phyloP scores from a whole-genome alignment of 2,888 invertebrate genomes.

The Halictus ligatus region DNA sequence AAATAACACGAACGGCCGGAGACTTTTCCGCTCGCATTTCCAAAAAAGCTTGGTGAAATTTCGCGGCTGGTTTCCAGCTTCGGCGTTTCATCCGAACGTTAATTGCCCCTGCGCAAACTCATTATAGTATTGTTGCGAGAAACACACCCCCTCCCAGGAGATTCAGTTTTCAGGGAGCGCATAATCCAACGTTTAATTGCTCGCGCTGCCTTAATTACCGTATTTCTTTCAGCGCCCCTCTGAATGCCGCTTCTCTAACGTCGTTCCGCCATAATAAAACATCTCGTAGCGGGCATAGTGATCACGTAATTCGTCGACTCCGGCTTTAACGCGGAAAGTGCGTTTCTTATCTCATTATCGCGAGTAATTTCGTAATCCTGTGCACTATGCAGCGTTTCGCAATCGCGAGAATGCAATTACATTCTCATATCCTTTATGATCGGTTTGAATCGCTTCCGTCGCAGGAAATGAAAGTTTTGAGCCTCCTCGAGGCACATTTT shows the following conservation, averaged over 20 bases:
- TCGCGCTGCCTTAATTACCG: slow-evolving; percentile 21
- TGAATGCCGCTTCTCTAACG: slow-evolving; percentile 8
- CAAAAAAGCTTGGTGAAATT: neutral
- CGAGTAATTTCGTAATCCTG: neutral
- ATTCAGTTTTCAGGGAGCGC: slow-evolving; percentile 7
- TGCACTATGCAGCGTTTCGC: neutral
- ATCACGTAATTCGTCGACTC: neutral
- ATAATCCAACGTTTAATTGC: slow-evolving; percentile 24
- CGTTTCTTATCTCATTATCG: neutral
- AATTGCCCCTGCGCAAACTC: neutral
- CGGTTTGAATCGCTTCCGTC: neutral
- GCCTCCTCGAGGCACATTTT: neutral
- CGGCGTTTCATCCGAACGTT: neutral
- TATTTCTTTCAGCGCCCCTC: neutral
- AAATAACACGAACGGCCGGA: neutral
- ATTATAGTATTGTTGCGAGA: neutral
- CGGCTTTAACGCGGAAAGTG: neutral
- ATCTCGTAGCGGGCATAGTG: neutral
- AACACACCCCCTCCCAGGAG: neutral
- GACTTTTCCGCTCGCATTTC: neutral
- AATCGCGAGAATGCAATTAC: neutral
- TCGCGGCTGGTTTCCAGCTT: neutral
- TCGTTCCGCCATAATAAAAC: neutral
- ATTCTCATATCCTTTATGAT: neutral
- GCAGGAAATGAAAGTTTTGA: neutral